Evolutionary conservation across 2,797 vertebrate species (phyloP).

Genomic region (Threskiornis aethiopicus): DNA sequence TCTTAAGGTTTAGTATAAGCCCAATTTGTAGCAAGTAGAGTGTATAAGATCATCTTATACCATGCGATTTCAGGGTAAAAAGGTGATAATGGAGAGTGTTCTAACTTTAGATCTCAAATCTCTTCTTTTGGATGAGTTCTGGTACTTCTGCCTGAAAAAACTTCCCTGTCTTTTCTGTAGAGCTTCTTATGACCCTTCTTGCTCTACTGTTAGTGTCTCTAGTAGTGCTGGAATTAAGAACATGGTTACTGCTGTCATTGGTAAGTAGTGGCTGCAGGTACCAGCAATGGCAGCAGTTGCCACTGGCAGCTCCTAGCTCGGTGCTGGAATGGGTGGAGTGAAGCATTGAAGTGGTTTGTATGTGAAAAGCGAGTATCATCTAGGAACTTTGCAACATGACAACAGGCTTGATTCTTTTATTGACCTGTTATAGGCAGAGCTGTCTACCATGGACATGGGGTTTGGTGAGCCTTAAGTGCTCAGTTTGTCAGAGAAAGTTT

Average conservation of each 20-base stretch:
- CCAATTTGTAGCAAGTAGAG: background rate
- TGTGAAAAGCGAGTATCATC: background rate
- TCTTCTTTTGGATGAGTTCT: background rate
- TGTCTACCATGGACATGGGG: background rate
- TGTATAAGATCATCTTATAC: background rate
- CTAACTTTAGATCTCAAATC: background rate
- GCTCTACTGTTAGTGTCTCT: background rate
- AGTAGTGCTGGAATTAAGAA: background rate
- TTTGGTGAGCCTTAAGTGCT: background rate
- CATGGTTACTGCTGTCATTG: accelerated
- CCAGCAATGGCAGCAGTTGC: background rate
- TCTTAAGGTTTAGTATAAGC: background rate
- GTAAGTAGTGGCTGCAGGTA: background rate
- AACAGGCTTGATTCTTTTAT: background rate
- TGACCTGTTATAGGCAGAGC: background rate
- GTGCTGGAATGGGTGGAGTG: background rate
- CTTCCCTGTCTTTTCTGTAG: background rate
- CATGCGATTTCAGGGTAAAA: background rate
- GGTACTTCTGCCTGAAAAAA: background rate
- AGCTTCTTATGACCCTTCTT: background rate
- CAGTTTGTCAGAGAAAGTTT: background rate
- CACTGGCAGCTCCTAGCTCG: background rate
- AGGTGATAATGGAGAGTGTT: background rate
- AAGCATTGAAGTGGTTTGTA: background rate
- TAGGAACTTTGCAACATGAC: background rate